Evolutionary conservation across 2,797 vertebrate species (phyloP).

Genomic region (Hoplostethus atlanticus): DNA sequence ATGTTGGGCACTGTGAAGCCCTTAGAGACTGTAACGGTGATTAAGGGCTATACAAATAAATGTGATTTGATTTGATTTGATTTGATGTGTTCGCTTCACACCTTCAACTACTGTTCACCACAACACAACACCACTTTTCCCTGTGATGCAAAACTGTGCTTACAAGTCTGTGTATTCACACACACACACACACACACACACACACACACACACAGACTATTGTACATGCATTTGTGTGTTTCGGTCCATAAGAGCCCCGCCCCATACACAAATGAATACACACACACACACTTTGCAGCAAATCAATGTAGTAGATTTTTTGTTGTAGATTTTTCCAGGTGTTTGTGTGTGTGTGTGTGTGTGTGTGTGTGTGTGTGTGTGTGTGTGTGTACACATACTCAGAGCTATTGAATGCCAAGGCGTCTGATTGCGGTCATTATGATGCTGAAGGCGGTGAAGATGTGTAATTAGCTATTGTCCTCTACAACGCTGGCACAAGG

Average conservation of each 20-base stretch:
- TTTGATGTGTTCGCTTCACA: neutral
- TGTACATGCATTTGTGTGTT: too few species aligned
- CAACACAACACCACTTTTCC: too few species aligned
- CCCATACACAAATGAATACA: neutral
- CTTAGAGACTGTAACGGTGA: too few species aligned
- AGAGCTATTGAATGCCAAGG: slow-evolving; percentile 29
- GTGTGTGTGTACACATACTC: neutral
- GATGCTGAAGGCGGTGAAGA: slow-evolving; percentile 47
- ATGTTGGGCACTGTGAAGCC: too few species aligned
- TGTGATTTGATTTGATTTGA: too few species aligned
- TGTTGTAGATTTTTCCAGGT: neutral
- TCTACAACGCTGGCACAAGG: neutral
- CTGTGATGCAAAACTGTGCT: too few species aligned
- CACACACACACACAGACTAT: neutral
- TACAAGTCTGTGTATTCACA: too few species aligned
- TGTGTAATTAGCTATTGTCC: slow-evolving; percentile 67
- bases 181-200: neutral
- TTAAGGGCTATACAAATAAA: too few species aligned
- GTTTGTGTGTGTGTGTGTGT: neutral
- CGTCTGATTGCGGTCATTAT: slow-evolving; percentile 63
- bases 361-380: neutral
- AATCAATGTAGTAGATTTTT: neutral
- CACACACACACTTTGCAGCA: neutral
- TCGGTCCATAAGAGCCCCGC: too few species aligned
- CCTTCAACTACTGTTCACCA: neutral